Evolutionary conservation across 2,888 invertebrate genomes (phyloP), one percentile per base, ranked within the genome.

Genomic region (Erannis defoliaria): DNA sequence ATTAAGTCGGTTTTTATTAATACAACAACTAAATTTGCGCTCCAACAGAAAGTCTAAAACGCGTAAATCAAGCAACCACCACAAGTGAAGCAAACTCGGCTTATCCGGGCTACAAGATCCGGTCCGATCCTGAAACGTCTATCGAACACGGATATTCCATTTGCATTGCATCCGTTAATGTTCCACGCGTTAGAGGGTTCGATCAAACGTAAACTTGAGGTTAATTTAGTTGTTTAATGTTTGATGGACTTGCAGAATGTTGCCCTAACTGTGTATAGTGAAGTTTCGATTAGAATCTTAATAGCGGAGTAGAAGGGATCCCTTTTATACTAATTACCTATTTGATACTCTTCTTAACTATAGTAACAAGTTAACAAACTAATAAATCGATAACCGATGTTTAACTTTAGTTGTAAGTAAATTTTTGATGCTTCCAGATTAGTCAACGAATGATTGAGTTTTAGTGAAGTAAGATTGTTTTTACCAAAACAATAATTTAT

Each of bases 111-210:
- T 75, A 77, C 82, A 82, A 78, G 83, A 77, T 78, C 81, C 78
- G 81, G 78, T 72, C 75, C 72, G 72, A 79, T 76, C 61, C 73
- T 70, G 72, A 74, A 76, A 70, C 73, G 76, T 78, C 82, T 86
- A 87, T 86, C 85, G 80, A 77, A 87, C 86, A 86, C 76, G 85
- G 79, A 76, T 84, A 85, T 85, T 85, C 86, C 86, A 87, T 86
- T 86, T 86, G 84, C 84, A 82, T 82, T 76, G 78, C 77, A 81
- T 81, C 78, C 80, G 77, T 68, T 75, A 73, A 75, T 71, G 72
- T 69, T 67, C 74, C 71, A 74, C 76, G 77, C 73, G 76, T 72
- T 68, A 66, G 67, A 49, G 70, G 72, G 76, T 66, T 74, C 69
- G 75, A 76, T 74, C 72, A 62, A 75, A 76, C 73, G 71, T 69